These are phyloP conservation scores for Seira sanloemensis DNA, from an alignment of 2,888 invertebrate genomes.

Conservation along the genomic window DNA sequence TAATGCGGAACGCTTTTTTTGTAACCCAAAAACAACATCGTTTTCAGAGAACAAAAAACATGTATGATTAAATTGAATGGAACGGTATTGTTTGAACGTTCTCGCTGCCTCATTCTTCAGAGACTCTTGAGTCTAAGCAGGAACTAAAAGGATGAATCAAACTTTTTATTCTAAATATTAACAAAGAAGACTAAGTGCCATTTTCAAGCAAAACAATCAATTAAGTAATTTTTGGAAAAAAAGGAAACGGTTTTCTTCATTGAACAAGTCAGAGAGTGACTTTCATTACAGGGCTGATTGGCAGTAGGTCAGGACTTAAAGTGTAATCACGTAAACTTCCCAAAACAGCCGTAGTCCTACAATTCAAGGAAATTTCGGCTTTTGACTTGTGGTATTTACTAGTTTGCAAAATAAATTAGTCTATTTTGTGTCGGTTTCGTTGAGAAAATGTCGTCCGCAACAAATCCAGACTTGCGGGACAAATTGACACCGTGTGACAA, in stretches of 20 bases:
- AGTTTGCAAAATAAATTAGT: no score
- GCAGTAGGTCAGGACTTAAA: slow-evolving; percentile 31
- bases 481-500: no score
- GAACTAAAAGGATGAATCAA: background rate
- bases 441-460: no score
- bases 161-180: background rate
- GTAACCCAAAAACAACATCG: background rate
- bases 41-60: background rate
- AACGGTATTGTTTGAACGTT: background rate
- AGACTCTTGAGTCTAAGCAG: background rate
- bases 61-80: background rate
- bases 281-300: slow-evolving; percentile 46
- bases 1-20: slow-evolving; percentile 43
- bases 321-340: slow-evolving; percentile 31
- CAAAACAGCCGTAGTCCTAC: slow-evolving; percentile 45
- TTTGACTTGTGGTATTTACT: slow-evolving; percentile 1
- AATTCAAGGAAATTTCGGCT: slow-evolving; percentile 51
- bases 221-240: background rate
- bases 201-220: background rate
- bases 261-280: background rate
- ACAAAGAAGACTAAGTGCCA: background rate
- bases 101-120: background rate
- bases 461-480: no score
- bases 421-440: no score
- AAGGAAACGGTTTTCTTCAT: background rate